phyloP scores from a whole-genome alignment of 2,113 vertebrate species.

The Pteronura brasiliensis region DNA sequence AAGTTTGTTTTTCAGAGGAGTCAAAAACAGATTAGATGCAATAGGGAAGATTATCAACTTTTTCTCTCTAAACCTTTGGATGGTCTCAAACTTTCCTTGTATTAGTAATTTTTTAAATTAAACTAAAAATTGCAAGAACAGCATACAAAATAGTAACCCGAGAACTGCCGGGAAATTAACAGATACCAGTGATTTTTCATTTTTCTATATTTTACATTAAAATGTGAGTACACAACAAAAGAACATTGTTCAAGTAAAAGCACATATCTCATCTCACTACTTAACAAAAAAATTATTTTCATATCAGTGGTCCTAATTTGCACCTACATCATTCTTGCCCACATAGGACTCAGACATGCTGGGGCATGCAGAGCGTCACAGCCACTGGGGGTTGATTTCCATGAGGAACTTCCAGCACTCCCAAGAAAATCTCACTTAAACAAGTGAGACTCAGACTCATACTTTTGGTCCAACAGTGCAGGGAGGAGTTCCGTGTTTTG shows the following conservation, averaged over 20 bases:
- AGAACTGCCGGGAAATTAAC: background rate
- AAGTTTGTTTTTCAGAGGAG: background rate
- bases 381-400: background rate
- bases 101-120: background rate
- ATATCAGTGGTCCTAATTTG: background rate
- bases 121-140: background rate
- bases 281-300: background rate
- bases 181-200: background rate
- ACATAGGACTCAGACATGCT: background rate
- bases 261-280: background rate
- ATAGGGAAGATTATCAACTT: background rate
- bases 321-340: background rate
- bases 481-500: background rate
- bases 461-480: background rate
- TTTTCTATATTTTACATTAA: constrained; percentile 8
- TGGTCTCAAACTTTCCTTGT: background rate
- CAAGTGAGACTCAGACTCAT: background rate
- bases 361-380: background rate
- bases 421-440: background rate
- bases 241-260: constrained; percentile 21
- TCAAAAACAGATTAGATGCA: background rate
- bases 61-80: background rate
- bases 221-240: background rate
- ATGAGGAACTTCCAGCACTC: background rate
- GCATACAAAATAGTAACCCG: background rate